These are phyloP conservation scores for Ridgeia piscesae DNA, from an alignment of 1,140 invertebrate genomes.

Conservation along the genomic window DNA sequence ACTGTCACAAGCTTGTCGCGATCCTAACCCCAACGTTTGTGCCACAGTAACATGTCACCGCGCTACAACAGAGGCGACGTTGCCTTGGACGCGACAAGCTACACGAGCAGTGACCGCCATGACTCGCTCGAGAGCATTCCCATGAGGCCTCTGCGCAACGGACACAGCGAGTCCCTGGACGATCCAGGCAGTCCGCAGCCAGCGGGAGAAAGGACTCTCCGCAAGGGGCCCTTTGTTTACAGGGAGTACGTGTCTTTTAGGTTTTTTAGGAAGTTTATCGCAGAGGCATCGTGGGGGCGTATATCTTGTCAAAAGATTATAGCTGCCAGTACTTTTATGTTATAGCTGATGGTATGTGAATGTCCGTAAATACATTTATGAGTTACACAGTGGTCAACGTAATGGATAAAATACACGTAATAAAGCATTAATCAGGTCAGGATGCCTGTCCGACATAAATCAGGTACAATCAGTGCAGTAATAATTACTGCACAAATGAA, in stretches of 20 bases:
- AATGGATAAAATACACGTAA: no score
- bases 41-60: background rate
- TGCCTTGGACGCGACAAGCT: slow-evolving; percentile 15
- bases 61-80: background rate
- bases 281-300: no score
- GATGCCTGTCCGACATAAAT: no score
- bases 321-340: no score
- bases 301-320: no score
- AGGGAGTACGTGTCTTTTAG: slow-evolving; percentile 49
- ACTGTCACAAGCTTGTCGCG: background rate
- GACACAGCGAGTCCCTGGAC: background rate
- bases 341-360: no score
- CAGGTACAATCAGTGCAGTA: no score
- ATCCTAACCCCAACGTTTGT: background rate
- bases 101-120: slow-evolving; percentile 29
- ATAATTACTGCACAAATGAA: background rate
- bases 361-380: no score
- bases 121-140: slow-evolving; percentile 33
- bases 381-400: no score
- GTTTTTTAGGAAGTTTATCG: background rate
- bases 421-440: no score
- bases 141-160: slow-evolving; percentile 26
- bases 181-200: slow-evolving; percentile 19
- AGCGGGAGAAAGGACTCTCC: slow-evolving; percentile 35
- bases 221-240: slow-evolving; percentile 53